Conservation (phyloP, 1,140 invertebrate species). For the Saccostrea cuccullata region DNA sequence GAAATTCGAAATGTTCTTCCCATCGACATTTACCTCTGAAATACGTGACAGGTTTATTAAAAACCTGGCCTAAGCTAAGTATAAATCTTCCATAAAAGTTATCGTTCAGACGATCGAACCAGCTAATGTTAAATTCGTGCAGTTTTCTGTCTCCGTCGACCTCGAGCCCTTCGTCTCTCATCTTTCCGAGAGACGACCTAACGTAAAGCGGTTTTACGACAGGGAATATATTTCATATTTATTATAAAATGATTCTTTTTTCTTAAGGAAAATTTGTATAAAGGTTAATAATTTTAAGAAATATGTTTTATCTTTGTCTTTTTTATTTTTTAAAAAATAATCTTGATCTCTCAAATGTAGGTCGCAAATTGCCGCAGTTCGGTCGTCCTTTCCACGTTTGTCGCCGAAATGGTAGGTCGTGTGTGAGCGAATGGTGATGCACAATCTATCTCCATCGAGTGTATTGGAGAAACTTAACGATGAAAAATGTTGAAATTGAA, state of each 20-base stretch:
- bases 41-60: conserved; percentile 17
- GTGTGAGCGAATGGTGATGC: too few relatives aligned
- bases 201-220: conserved; percentile 27
- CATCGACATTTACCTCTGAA: neutral
- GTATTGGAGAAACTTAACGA: neutral
- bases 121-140: neutral
- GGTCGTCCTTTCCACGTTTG: conserved; percentile 48
- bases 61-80: neutral
- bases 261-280: too few relatives aligned
- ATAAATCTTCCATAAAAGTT: conserved; percentile 4
- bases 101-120: neutral
- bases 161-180: neutral
- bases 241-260: neutral
- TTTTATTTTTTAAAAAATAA: too few relatives aligned
- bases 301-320: too few relatives aligned
- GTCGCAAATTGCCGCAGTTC: neutral
- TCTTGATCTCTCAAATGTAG: neutral
- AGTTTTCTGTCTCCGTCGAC: neutral
- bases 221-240: neutral
- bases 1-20: neutral
- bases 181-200: conserved; percentile 29
- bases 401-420: conserved; percentile 59
- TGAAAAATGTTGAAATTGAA: neutral
- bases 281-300: too few relatives aligned
- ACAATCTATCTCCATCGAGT: neutral